Percentiles rank a stretch among this genome's conserved stretches.
phyloP scores from a whole-genome alignment of 2,888 invertebrate genomes.

The Protonemura montana region DNA sequence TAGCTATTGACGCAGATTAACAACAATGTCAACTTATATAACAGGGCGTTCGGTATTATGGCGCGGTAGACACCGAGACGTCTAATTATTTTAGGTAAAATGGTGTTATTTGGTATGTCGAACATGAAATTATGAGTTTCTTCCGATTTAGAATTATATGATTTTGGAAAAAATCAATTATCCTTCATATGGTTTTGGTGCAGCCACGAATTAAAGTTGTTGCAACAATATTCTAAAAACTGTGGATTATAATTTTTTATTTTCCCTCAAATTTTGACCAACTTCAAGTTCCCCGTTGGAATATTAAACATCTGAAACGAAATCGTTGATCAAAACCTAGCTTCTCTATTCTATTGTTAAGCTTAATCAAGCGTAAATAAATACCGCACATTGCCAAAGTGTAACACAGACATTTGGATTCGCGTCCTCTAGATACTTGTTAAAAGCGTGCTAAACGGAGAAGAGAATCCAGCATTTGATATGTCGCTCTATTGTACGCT shows the following conservation, averaged over 20 bases:
- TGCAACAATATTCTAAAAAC: no score
- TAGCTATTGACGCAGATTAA: slow-evolving; percentile 34
- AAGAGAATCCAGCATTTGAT: neutral
- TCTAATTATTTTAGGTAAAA: neutral
- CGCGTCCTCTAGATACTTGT: neutral
- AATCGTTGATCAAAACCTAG: no score
- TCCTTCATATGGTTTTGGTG: no score
- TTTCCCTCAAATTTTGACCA: no score
- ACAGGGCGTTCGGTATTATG: neutral
- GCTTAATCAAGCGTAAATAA: no score
- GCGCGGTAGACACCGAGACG: neutral
- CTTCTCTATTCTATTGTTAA: no score
- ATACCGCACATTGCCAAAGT: no score
- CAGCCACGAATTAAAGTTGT: no score
- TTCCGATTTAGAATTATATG: neutral
- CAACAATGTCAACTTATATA: slow-evolving; percentile 13
- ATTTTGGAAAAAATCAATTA: no score
- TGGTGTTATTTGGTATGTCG: neutral
- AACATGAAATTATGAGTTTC: neutral
- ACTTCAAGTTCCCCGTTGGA: no score
- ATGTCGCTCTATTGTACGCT: neutral
- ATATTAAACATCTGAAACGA: no score
- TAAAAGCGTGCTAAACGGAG: neutral
- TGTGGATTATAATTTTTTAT: no score
- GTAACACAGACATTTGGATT: neutral